These are phyloP conservation scores for Anser brachyrhynchus DNA, from an alignment of 2,113 vertebrate species.

Conservation along the genomic window DNA sequence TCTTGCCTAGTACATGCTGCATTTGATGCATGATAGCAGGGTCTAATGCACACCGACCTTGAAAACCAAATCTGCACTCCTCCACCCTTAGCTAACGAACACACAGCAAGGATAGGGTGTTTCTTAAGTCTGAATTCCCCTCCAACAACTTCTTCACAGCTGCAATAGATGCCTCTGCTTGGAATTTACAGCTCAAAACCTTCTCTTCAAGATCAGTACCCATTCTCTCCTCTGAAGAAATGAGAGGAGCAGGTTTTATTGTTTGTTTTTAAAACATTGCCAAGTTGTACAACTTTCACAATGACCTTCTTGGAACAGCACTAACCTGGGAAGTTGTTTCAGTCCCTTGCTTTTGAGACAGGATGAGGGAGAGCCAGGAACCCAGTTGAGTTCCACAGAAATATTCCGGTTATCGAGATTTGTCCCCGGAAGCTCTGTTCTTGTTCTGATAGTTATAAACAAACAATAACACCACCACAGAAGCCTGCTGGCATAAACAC, in stretches of 20 bases:
- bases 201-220: not conserved
- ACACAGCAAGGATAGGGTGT: not conserved
- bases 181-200: not conserved
- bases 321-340: not conserved
- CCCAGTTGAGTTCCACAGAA: not conserved
- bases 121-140: not conserved
- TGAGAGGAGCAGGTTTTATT: not conserved
- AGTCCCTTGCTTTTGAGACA: not conserved
- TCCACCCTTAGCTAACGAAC: not conserved
- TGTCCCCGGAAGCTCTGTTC: not conserved
- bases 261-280: not conserved
- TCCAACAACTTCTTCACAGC: not conserved
- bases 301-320: not conserved
- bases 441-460: not conserved
- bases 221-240: not conserved
- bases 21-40: not conserved
- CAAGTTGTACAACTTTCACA: not conserved
- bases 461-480: not conserved
- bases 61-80: fast-evolving
- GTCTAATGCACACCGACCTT: not conserved
- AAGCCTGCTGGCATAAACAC: not conserved
- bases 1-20: not conserved
- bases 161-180: not conserved
- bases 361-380: not conserved
- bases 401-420: not conserved